Percentiles rank a stretch among this genome's conserved stretches.
Conservation (phyloP, 2,113 vertebrate genomes). For the Hassar affinis region DNA sequence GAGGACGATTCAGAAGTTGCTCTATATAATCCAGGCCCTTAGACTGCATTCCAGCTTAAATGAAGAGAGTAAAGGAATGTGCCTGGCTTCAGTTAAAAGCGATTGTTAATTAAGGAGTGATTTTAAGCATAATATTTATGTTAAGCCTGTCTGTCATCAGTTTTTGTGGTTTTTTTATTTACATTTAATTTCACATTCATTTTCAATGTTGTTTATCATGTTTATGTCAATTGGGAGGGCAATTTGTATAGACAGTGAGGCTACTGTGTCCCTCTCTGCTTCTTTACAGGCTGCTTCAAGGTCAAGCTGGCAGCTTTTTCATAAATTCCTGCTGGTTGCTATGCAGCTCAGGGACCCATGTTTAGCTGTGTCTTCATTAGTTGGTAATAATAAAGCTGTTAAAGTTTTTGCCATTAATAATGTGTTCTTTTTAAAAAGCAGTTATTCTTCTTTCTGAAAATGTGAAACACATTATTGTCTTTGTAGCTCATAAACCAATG, state of each 20-base stretch:
- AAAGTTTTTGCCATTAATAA: neutral
- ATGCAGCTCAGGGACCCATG: neutral
- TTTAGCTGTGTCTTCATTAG: neutral
- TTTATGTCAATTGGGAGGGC: neutral
- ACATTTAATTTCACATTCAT: neutral
- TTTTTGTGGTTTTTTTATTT: neutral
- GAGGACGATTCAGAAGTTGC: neutral
- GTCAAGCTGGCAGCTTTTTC: neutral
- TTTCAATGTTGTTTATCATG: neutral
- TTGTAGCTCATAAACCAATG: neutral
- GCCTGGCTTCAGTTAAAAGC: neutral
- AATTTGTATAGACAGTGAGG: neutral
- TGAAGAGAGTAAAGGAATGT: neutral
- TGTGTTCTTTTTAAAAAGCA: neutral
- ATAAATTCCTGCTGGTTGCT: slow-evolving; percentile 1
- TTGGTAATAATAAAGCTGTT: neutral
- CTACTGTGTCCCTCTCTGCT: neutral
- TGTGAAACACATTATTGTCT: neutral
- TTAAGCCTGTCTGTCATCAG: neutral
- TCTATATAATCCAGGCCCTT: neutral
- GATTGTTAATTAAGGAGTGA: neutral
- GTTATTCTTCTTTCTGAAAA: neutral
- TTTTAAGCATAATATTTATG: neutral
- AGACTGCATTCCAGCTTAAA: neutral
- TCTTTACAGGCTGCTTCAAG: neutral